Evolutionary conservation across 2,888 invertebrate species (phyloP).

Genomic region (Lasioglossum marginatum): DNA sequence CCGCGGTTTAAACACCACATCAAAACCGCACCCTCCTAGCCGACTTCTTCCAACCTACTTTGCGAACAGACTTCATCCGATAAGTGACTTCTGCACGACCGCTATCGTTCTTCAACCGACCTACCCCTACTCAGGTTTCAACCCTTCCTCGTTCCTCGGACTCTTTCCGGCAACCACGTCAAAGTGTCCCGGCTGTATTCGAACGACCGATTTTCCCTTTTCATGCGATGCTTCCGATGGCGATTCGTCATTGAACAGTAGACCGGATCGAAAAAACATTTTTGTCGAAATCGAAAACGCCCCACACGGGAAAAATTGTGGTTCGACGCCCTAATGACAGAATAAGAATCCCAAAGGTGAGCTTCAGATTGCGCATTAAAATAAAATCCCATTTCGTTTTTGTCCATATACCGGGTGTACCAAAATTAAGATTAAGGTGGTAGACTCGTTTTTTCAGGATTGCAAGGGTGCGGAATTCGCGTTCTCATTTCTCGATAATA

Average conservation of each 20-base stretch:
- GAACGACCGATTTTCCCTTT: conserved; percentile 20
- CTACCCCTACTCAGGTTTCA: conserved; percentile 14
- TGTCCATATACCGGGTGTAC: no score
- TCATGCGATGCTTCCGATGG: background rate
- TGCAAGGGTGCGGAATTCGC: no score
- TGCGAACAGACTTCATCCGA: conserved; percentile 57
- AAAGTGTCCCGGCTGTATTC: background rate
- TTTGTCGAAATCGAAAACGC: background rate
- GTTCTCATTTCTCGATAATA: no score
- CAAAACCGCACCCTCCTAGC: conserved; percentile 56
- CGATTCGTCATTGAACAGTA: background rate
- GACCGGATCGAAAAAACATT: background rate
- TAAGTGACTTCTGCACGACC: conserved; percentile 62
- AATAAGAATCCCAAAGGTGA: no score
- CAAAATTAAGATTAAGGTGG: no score
- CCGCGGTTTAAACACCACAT: conserved; percentile 71
- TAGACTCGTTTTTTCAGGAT: no score
- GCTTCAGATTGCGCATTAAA: no score
- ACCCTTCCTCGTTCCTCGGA: conserved; percentile 33
- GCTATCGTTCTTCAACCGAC: conserved; percentile 43
- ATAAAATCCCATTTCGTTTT: no score
- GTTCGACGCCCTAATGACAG: no score
- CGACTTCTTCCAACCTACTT: conserved; percentile 50
- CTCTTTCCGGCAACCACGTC: conserved; percentile 37
- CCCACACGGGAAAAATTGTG: background rate